Evolutionary conservation across 2,113 vertebrate genomes (phyloP), one percentile per base, ranked within the genome.

Genomic region (Entelurus aequoreus): DNA sequence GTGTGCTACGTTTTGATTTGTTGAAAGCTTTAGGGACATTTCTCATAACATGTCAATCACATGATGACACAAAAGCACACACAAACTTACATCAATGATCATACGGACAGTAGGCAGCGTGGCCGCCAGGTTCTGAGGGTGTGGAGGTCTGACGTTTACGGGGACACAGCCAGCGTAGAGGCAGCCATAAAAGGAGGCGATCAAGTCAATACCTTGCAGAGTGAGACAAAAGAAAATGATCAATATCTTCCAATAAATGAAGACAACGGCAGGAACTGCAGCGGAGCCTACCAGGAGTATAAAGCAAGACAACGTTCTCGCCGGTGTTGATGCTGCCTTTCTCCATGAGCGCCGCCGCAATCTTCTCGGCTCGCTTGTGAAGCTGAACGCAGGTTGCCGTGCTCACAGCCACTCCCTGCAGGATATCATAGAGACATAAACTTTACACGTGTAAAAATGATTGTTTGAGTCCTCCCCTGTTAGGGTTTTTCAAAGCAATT

Each of bases 281-380:
- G 46, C 6, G 35, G 48, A 48, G 65, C 91, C 80, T 68, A 96
- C 95, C 93, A 48, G 97, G 97, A 61, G 96, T 95, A 86, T 98
- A 99, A 13, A 99, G 94, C 70, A 99, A 89, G 69, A 98, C 97
- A 49, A 98, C 94, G 0, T 98, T 98, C 88, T 99, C 97, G 14
- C 97, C 97, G 0, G 94, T 96, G 79, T 97, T 99, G 81, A 99
- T 94, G 84, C 95, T 94, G 60, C 96, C 94, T 88, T 95, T 96
- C 84, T 99, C 97, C 42, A 84, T 91, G 62, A 99, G 92, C 19
- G 94, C 91, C 1, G 93, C 93, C 0, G 95, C 94, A 4, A 98
- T 97, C 68, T 94, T 94, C 88, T 99, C 97, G 0, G 96, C 94
- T 66, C 94, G 90, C 76, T 97, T 98, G 81, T 99, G 96, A 79